Evolutionary conservation across 2,888 invertebrate genomes (phyloP), one percentile per base, ranked within the genome.

Genomic region (Masnerella sp.): DNA sequence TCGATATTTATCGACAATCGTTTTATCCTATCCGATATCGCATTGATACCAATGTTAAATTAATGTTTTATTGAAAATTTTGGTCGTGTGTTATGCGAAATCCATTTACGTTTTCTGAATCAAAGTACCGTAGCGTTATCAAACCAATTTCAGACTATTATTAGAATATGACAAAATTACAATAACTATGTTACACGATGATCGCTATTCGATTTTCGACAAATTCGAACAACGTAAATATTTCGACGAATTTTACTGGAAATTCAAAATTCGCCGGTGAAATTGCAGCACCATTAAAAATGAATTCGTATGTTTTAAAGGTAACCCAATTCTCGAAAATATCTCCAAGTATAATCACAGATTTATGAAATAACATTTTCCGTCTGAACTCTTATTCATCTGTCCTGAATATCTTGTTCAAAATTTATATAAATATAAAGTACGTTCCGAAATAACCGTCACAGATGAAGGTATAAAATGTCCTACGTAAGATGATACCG

Each of bases 351-450:
- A n/a, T 30, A 43, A 59, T 68, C 51, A 17, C 30, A 18, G 15
- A 59, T 59, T 59, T 43, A 52, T 58, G 45, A 43, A 52, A 58
- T 40, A 51, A 42, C 58, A 45, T 51, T 52, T n/a, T 43, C 51
- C 36, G 30, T 12, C 14, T 15, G 22, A 14, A 22, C 30, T 36
- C 12, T 32, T 32, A 30, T 36, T 59, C 61, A 32, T 30, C 12
- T 36, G 28, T 28, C 12, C 11, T 30, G 49, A 65, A 65, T 36
- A 32, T 32, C 30, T 51, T 20, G 15, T 25, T 15, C 22, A 42
- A 49, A 56, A 42, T 49, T 38, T 45, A 49, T 67, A 56, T 38
- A 67, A 65, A 56, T 54, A 49, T 54, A 25, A 18, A 56, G 56
- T 42, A 15, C 22, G 1, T 30, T 22, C 22, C 42, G 42, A 47